phyloP scores from a whole-genome alignment of 2,888 invertebrate genomes.

The Rotaria sp. region DNA sequence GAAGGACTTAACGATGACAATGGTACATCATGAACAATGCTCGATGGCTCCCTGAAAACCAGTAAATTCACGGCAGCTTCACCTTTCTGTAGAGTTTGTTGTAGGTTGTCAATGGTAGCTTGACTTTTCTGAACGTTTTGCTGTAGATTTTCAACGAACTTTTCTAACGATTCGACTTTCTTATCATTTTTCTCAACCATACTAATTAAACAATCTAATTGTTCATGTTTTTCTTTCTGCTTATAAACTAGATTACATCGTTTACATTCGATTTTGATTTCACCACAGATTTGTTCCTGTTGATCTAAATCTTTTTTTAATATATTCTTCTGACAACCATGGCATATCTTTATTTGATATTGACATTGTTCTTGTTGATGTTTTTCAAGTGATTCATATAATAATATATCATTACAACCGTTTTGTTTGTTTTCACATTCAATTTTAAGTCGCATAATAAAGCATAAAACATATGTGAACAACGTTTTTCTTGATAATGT shows the following conservation, averaged over 20 bases:
- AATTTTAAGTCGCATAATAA: not conserved
- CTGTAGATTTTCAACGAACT: not conserved
- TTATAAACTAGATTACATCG: not conserved
- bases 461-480: not conserved
- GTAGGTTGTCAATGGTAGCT: not conserved
- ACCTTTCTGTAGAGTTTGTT: too few relatives aligned
- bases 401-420: not conserved
- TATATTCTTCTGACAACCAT: not conserved
- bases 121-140: not conserved
- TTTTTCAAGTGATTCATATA: not conserved
- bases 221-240: not conserved
- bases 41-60: too few relatives aligned
- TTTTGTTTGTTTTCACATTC: not conserved
- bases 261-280: not conserved
- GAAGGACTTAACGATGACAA: not conserved
- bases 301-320: not conserved
- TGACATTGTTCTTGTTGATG: not conserved
- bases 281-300: not conserved
- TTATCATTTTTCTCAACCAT: not conserved
- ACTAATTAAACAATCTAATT: not conserved
- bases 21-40: not conserved
- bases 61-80: too few relatives aligned
- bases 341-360: not conserved
- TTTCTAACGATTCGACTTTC: not conserved
- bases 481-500: not conserved